A percentile compares a stretch with the other conserved stretches of the same genome.
Evolutionary conservation across 2,797 vertebrate genomes (phyloP).

Genomic region (Pelodytes ibericus): DNA sequence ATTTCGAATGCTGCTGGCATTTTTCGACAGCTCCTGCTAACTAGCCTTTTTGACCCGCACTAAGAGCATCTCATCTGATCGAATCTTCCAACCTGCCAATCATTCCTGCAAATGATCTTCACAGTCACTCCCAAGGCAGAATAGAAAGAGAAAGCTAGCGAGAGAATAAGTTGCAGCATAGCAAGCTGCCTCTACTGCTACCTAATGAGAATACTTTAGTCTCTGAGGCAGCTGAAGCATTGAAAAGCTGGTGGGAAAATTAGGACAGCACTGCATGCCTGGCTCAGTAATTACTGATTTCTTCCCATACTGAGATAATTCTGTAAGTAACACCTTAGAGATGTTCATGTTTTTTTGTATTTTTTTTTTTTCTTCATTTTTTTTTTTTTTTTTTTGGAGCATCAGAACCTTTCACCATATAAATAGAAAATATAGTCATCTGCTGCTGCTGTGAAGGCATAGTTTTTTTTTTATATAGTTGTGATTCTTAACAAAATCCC

Average conservation of each 20-base stretch:
- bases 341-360: slow-evolving; percentile 62
- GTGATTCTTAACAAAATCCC: slow-evolving; percentile 66
- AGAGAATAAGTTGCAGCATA: slow-evolving; percentile 69
- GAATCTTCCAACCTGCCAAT: slow-evolving; percentile 84
- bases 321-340: slow-evolving; percentile 72
- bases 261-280: slow-evolving; percentile 74
- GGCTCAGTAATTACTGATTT: slow-evolving; percentile 73
- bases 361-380: slow-evolving; percentile 6
- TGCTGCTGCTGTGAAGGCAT: slow-evolving; percentile 66
- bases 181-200: slow-evolving; percentile 71
- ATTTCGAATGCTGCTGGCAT: slow-evolving; percentile 83
- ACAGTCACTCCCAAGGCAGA: slow-evolving; percentile 81
- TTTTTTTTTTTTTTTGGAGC: slow-evolving; percentile 56
- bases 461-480: slow-evolving; percentile 68
- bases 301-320: slow-evolving; percentile 71
- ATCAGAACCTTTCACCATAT: slow-evolving; percentile 65
- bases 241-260: slow-evolving; percentile 77
- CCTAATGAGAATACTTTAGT: slow-evolving; percentile 78
- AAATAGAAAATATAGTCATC: slow-evolving; percentile 68
- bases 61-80: slow-evolving; percentile 83
- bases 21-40: slow-evolving; percentile 79
- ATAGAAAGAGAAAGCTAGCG: slow-evolving; percentile 57
- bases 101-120: slow-evolving; percentile 79
- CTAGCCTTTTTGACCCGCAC: slow-evolving; percentile 80
- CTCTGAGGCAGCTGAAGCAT: slow-evolving; percentile 75